Evolutionary conservation across 2,113 vertebrate species (phyloP).

Genomic region (Myanophis thanlyinensis): DNA sequence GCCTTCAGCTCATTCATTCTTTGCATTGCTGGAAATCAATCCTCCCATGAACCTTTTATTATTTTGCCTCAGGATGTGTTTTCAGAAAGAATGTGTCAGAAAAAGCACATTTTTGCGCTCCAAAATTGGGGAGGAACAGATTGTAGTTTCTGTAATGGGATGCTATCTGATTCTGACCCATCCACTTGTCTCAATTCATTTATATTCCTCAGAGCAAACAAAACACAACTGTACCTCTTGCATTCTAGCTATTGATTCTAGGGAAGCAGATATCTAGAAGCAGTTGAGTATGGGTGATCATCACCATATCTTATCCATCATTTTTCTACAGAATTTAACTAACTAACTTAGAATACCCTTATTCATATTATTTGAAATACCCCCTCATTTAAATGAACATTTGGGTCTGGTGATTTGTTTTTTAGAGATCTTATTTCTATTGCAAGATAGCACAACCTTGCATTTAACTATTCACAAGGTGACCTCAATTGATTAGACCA

Average conservation of each 20-base stretch:
- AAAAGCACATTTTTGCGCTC: background rate
- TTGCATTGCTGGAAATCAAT: constrained; percentile 8
- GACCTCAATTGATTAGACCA: background rate
- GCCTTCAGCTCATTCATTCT: constrained; percentile 10
- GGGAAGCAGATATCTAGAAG: background rate
- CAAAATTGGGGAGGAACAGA: background rate
- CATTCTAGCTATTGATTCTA: background rate
- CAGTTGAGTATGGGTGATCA: no score
- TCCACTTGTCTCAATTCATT: background rate
- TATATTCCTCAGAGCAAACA: background rate
- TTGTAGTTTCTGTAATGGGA: background rate
- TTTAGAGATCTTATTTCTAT: background rate
- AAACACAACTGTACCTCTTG: background rate
- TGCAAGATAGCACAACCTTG: background rate
- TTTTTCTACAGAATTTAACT: background rate
- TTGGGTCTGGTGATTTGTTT: background rate
- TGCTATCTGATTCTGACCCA: background rate
- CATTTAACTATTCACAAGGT: background rate
- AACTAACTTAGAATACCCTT: background rate
- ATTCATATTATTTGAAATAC: background rate
- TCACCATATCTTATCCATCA: background rate
- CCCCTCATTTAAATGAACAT: background rate
- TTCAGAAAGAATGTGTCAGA: background rate
- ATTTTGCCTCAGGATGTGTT: constrained; percentile 10
- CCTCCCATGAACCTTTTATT: constrained; percentile 9